Base-by-base conservation (phyloP, 1,140 invertebrate genomes). In the Hyposmocoma kahamanoa region DNA sequence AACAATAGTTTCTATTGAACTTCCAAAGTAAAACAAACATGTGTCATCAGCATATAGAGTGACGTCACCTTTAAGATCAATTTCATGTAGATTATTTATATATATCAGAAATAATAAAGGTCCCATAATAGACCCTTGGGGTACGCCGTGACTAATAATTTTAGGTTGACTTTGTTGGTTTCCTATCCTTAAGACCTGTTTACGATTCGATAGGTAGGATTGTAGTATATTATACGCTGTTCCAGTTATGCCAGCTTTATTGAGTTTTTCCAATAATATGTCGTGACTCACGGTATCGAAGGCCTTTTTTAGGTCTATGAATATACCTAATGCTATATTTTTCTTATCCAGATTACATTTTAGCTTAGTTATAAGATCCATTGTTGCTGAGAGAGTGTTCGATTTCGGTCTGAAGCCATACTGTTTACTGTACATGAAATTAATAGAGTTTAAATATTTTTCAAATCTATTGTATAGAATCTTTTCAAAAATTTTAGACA, bases 401-500 rank as follows among this genome's bases (percentile, higher is more conserved):
- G 38, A 41, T 21, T 21, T 41, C 4, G 38, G 19, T 10, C 38
- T 18, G 13, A 41, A 41, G 4, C 38, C 38, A n/a, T 41, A 41
- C 20, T 41, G 38, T 3, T 15, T 15, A 11, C 22, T 20, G n/a
- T 21, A 41, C 3, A 41, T 18, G 20, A 2, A 41, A 20, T 20
- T 11, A 21, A 21, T 41, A 2, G 38, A 41, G 1, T 20, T 41
- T 41, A 41, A 20, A 15, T 41, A 15, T 1, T 9, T 11, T 18
- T 20, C 15, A 6, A 41, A 10, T 21, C 38, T 20, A 13, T 41
- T 15, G 15, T 41, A 20, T 10, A 41, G 8, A 21, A 41, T 41
- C 22, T 41, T 41, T 13, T 41, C 38, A 15, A 41, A 41, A 21
- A 41, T 21, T 15, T 41, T 41, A 41, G 38, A 41, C 20, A 41